Base-by-base conservation (phyloP, 2,888 invertebrate species). In the Pseudeuparius sepicola region DNA sequence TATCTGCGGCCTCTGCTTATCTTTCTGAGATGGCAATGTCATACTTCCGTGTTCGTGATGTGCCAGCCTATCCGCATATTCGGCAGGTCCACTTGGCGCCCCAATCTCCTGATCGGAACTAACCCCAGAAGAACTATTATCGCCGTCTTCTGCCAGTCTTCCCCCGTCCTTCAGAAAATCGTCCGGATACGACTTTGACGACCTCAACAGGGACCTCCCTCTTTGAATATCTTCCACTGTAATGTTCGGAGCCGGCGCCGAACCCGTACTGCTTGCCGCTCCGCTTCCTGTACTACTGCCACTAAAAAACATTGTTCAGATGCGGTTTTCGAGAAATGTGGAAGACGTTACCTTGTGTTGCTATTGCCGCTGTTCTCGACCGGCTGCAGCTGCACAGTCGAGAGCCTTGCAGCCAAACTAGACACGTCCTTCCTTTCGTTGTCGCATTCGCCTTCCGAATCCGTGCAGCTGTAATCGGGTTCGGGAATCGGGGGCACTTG, bases 141-240 rank as follows among this genome's bases (percentile, higher is more conserved):
- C 88, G 30, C 83, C 84, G 61, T 87, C 87, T 64, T 84, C 85
- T 40, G 65, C 52, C 23, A 52, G 59, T 10, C 46, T 48, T 31
- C 52, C 53, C 10, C 55, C 43, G 46, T 66, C 65, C 43, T 65
- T 70, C 31, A 74, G 60, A 48, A 88, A 75, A 55, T 86, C 84
- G 63, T 85, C 86, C 20, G 88, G 88, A 60, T 83, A 87, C 7
- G 87, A 87, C 58, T 84, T 84, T 4, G 87, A 87, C 36, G 84
- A 82, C 59, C 86, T 87, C 39, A 90, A 67, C 51, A 84, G 78
- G 15, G 82, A 83, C 45, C 86, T 71, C 43, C 86, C 84, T 60
- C 85, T 86, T 58, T 87, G 86, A 35, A 88, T 87, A 63, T 88
- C 88, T 59, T 88, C 87, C 38, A 86, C 87, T n/a, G n/a, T n/a